Base-by-base conservation (phyloP, 1,140 invertebrate species). In the Brachionus rubens region DNA sequence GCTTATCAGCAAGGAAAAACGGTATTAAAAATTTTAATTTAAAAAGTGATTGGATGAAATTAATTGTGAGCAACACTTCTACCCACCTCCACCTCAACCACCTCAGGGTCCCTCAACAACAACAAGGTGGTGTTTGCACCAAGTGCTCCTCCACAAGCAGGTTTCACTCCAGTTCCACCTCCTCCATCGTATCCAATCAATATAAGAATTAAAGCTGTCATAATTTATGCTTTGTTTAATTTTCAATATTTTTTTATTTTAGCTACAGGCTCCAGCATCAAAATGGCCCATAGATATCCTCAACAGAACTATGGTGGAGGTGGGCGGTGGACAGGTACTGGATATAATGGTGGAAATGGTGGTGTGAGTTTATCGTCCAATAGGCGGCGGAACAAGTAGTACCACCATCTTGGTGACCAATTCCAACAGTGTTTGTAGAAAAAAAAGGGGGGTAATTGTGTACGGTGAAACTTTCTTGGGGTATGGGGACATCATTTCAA, bases 41-140 rank as follows among this genome's bases (percentile, higher is more conserved):
- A n/a, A n/a, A n/a, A 16, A 75, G 72, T 56, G 72, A 75, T 43
- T 75, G 72, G 72, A 75, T 75, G 72, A 75, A 75, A 47, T 40
- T 36, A 9, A 75, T 75, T 10, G 72, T 75, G 26, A 54, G 48
- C 48, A 75, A n/a, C n/a, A n/a, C n/a, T n/a, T 50, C 10, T 48
- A 56, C 54, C 72, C 72, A 26, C 19, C 33, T 3, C 72, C 72
- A 21, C 50, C 72, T 30, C 72, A 75, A 75, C 48, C 19, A 40
- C 72, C 48, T 19, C 65, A 48, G 50, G 30, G 30, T 19, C 21
- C 21, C 65, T n/a, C 14, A 5, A n/a, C 46, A 26, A 48, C 12
- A 19, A 30, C n/a, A 19, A 48, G 14, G 43, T 14, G 30, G 28
- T 48, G 43, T 36, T 36, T 50, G 26, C 65, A 12, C 65, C 65